These are phyloP conservation scores for Hypanus sabinus DNA, from an alignment of 2,113 vertebrate species.

Conservation along the genomic window DNA sequence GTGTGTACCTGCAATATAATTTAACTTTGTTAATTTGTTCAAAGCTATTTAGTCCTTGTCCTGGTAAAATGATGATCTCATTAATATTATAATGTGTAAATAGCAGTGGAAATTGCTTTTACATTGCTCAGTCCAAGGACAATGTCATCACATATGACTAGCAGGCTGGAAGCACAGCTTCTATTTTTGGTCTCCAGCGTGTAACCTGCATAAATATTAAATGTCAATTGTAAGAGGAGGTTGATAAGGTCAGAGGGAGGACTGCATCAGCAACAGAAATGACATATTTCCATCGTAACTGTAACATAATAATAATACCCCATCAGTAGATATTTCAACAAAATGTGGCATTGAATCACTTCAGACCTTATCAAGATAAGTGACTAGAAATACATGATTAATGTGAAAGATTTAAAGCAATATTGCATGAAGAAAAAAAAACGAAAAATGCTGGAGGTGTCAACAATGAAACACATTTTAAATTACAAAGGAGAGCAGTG, in stretches of 20 bases:
- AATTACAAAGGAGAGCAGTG: too few relatives aligned
- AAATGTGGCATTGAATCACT: neutral
- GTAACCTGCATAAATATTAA: slow-evolving; percentile 19
- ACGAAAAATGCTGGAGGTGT: too few relatives aligned
- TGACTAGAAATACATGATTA: neutral
- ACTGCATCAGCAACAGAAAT: neutral
- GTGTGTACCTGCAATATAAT: neutral
- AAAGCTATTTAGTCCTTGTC: neutral
- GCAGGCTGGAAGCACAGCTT: neutral
- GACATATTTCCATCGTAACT: neutral
- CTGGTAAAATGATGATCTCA: slow-evolving; percentile 9
- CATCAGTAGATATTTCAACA: neutral
- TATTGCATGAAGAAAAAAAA: too few relatives aligned
- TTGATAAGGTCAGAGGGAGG: slow-evolving; percentile 8
- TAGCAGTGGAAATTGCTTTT: neutral
- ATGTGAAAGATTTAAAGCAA: neutral
- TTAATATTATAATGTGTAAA: slow-evolving; percentile 17
- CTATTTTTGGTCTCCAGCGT: slow-evolving; percentile 9
- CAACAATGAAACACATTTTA: too few relatives aligned
- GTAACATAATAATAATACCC: neutral
- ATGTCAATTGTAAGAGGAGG: neutral
- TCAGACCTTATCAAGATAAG: neutral
- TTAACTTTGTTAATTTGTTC: neutral
- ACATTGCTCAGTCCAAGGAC: neutral
- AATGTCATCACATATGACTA: neutral